These are phyloP conservation scores for Crypturellus undulatus DNA, from an alignment of 2,113 vertebrate species.

Conservation along the genomic window DNA sequence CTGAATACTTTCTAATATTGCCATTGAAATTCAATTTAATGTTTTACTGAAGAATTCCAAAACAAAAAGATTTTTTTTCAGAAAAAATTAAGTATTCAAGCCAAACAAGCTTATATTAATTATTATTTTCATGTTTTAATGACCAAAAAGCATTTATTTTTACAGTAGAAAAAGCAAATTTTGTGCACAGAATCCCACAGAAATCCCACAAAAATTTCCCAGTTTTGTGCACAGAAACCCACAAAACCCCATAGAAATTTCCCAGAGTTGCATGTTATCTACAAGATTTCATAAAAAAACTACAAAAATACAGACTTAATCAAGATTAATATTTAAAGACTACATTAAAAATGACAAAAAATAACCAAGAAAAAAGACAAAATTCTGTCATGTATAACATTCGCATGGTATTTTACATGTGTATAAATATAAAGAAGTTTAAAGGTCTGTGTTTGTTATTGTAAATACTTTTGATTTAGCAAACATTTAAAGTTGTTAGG, in stretches of 20 bases:
- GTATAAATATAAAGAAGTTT: background rate
- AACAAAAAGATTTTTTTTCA: background rate
- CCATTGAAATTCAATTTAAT: background rate
- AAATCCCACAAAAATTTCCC: background rate
- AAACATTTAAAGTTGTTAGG: background rate
- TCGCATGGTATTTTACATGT: background rate
- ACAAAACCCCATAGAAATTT: background rate
- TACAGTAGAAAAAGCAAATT: rapidly evolving
- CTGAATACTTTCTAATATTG: background rate
- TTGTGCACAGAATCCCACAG: background rate
- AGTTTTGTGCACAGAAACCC: background rate
- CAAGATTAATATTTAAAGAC: background rate
- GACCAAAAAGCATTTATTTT: rapidly evolving
- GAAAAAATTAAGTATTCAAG: rapidly evolving
- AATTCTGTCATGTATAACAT: background rate
- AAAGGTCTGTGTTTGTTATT: background rate
- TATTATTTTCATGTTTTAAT: background rate
- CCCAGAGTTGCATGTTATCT: background rate
- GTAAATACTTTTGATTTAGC: background rate
- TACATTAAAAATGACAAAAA: background rate
- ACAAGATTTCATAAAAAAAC: rapidly evolving
- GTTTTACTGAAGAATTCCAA: background rate
- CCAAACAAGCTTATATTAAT: background rate
- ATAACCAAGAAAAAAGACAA: background rate
- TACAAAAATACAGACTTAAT: background rate